A percentile compares a stretch with the other conserved stretches of the same genome.
Conservation (phyloP, 2,113 vertebrate species). For the Seriola rivoliana region DNA sequence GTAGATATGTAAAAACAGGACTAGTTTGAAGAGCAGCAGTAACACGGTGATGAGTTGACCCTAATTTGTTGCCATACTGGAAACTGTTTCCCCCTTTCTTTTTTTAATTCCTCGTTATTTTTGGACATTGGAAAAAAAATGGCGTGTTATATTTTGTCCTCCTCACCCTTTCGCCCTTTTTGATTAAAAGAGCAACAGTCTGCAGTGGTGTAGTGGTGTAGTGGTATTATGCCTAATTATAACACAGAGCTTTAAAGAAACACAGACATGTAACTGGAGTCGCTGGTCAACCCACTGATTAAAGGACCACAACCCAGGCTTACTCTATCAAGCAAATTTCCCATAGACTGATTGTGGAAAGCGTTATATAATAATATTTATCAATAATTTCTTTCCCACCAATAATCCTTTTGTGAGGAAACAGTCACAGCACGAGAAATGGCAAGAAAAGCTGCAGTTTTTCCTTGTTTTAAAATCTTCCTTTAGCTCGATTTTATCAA, state of each 20-base stretch:
- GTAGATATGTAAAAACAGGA: too few species aligned
- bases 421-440: not conserved
- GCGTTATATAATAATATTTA: not conserved
- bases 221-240: not conserved
- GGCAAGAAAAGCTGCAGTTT: not conserved
- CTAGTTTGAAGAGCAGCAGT: too few species aligned
- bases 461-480: not conserved
- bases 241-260: not conserved
- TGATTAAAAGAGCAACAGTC: not conserved
- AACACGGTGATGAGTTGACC: too few species aligned
- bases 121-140: not conserved
- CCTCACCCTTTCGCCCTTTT: too few species aligned
- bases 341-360: not conserved
- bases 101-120: too few species aligned
- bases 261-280: not conserved
- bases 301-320: not conserved
- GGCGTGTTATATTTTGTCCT: too few species aligned
- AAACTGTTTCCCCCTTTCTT: too few species aligned
- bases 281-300: not conserved
- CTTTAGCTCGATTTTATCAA: constrained; percentile 1
- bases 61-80: too few species aligned
- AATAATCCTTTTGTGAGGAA: not conserved
- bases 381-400: not conserved
- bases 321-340: not conserved
- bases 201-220: not conserved